Evolutionary conservation across 2,888 invertebrate species (phyloP), one percentile per base, ranked within the genome.

Genomic region (Elegia similella): DNA sequence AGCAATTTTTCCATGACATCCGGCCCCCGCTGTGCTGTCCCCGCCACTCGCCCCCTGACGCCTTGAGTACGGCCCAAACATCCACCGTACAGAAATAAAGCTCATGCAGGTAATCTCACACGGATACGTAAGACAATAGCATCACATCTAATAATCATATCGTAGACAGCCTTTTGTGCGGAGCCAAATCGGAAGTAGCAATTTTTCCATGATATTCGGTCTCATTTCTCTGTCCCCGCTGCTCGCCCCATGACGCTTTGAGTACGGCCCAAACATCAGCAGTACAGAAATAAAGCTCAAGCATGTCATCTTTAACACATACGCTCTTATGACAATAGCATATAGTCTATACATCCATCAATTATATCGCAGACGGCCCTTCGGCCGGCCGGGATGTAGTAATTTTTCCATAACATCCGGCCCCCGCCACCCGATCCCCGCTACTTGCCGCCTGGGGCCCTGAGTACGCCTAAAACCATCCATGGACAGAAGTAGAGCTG

Each of bases 1-100:
- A 84, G 84, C 86, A 86, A 86, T 87, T 86, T 86, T 86, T 86
- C 84, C 83, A 72, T 81, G 84, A 84, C 84, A 85, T 85, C 86
- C 85, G 84, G 84, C 75, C 77, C 84, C 86, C 75, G 82, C 77
- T 68, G 81, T 70, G 78, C 78, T 74, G 82, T 84, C 82, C 82
- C 75, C 69, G 73, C 73, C 79, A 79, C 72, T 72, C 76, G 61
- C 53, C 60, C 57, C 38, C 57, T 57, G 47, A 52, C 47, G 43
- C 44, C 54, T 44, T 34, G 54, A 43, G 54, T 34, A 17, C 50
- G 1, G 8, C 10, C 50, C 6, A 6, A 17, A 17, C n/a, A 50
- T 34, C 1, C 16, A 34, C 12, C 10, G 10, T 34, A 34, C 34
- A 17, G 32, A 50, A 50, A 3, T 15, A 32, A 46, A n/a, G 10